Conservation (phyloP, 1,140 invertebrate genomes). For the Ips nitidus region DNA sequence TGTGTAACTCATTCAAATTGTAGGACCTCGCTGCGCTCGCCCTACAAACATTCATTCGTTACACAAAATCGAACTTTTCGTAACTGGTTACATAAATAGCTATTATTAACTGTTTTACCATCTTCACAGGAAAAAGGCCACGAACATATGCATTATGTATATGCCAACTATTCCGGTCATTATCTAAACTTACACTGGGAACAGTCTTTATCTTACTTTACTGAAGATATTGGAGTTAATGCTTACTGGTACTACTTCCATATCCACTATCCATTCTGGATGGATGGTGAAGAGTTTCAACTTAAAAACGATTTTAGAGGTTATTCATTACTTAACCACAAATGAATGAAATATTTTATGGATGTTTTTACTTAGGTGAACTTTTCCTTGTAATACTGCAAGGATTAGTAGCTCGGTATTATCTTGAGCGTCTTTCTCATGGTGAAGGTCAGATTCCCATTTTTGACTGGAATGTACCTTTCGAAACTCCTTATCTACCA, state of each 20-base stretch:
- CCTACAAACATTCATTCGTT: too few relatives aligned
- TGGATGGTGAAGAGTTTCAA: slow-evolving; percentile 57
- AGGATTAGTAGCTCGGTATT: slow-evolving; percentile 64
- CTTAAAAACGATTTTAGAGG: slow-evolving; percentile 56
- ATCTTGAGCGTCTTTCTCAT: slow-evolving; percentile 68
- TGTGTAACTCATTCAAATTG: too few relatives aligned
- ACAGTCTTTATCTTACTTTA: slow-evolving; percentile 65
- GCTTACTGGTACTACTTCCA: slow-evolving; percentile 66
- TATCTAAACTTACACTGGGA: slow-evolving; percentile 52
- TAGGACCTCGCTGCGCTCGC: too few relatives aligned
- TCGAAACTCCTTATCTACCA: slow-evolving; percentile 65
- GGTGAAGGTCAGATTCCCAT: slow-evolving; percentile 62
- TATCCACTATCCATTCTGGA: slow-evolving; percentile 65
- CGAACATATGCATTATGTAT: slow-evolving; percentile 51
- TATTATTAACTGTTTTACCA: too few relatives aligned
- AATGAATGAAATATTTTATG: background rate
- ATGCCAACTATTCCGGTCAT: slow-evolving; percentile 59
- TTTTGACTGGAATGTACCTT: slow-evolving; percentile 58
- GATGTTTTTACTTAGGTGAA: slow-evolving; percentile 53
- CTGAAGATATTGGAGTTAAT: slow-evolving; percentile 71
- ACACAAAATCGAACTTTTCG: too few relatives aligned
- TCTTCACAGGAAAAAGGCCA: slow-evolving; percentile 12
- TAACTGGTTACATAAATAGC: too few relatives aligned
- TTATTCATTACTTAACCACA: background rate
- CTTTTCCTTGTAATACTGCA: slow-evolving; percentile 60